Conservation (phyloP, 2,888 invertebrate species). For the Colletes collaris region DNA sequence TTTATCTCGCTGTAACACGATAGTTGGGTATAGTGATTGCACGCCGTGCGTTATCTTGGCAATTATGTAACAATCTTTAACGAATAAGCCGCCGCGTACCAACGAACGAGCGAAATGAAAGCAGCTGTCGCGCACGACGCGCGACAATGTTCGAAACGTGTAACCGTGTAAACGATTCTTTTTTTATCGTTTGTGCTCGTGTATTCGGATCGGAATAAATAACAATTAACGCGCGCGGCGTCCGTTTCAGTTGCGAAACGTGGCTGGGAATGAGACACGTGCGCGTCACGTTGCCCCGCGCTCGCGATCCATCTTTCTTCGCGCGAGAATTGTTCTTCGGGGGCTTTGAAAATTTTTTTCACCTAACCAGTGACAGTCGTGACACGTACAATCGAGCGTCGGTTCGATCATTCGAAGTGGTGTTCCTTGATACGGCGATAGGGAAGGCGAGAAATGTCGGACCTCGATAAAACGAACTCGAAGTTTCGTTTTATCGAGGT, state of each 20-base stretch:
- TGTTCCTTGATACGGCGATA: no score
- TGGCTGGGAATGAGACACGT: constrained; percentile 24
- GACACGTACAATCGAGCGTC: neutral
- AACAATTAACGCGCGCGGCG: constrained; percentile 34
- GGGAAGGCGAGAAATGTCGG: no score
- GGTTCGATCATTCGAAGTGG: no score
- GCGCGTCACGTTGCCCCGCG: constrained; percentile 29
- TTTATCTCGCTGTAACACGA: neutral
- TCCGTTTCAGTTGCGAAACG: constrained; percentile 25
- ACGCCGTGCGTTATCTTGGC: constrained; percentile 21
- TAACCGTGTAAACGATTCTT: constrained; percentile 42
- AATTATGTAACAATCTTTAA: constrained; percentile 48
- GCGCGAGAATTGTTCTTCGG: constrained; percentile 2
- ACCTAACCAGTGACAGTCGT: neutral
- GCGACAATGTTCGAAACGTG: constrained; percentile 23
- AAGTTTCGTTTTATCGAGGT: no score
- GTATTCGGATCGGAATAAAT: constrained; percentile 29
- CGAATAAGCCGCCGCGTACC: constrained; percentile 13
- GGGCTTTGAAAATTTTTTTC: neutral
- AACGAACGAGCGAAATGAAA: constrained; percentile 2
- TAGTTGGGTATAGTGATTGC: constrained; percentile 2
- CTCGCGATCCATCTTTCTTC: constrained; percentile 7
- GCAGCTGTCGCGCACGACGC: constrained; percentile 3
- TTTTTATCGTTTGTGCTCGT: constrained; percentile 3
- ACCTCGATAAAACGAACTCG: no score